Base-by-base conservation (phyloP, 2,113 vertebrate species). In the Pseudolaguvia tuberculata region DNA sequence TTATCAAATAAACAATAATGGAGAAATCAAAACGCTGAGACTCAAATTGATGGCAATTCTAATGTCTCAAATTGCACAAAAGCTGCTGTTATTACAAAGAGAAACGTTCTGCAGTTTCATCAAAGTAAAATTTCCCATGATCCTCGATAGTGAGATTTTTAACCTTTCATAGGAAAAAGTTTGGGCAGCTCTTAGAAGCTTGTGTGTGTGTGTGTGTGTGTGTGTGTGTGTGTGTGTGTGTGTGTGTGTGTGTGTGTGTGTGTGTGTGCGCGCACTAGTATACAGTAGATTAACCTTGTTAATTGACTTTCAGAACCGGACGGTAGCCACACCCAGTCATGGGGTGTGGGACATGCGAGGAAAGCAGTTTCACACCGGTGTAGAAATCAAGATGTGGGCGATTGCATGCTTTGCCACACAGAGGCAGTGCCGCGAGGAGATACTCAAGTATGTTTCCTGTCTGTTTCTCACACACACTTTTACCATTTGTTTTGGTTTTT, bases 351-450 rank as follows among this genome's bases (percentile, higher is more conserved):
- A 99, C 88, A 99, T 99, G 97, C 81, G 97, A 75, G 97, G 97
- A 57, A 99, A 99, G 80, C 97, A 99, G 79, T 99, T 99, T 84
- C 95, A 99, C 86, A 98, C 95, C 1, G 97, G 97, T 45, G 96
- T 98, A 72, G 97, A 99, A 89, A 98, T 99, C 83, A 98, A 98
- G 89, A 98, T 99, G 96, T 99, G 97, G 97, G 96, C 97, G 58
- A 98, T 99, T 50, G 97, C 97, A 78, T 99, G 97, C 84, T 99
- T 99, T 78, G 97, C 97, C 82, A 97, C 96, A 5, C 97, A 99
- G 91, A 93, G 96, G 71, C 97, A 99, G 75, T 99, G 97, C 88
- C 91, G 96, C 78, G 97, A 99, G 91, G 97, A 98, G 90, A 97
- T 99, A 85, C 72, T 99, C 20, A 99, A 99, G 97, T 99, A 92